Base-by-base conservation (phyloP, 2,797 vertebrate genomes). In the Epinephelus malabaricus region DNA sequence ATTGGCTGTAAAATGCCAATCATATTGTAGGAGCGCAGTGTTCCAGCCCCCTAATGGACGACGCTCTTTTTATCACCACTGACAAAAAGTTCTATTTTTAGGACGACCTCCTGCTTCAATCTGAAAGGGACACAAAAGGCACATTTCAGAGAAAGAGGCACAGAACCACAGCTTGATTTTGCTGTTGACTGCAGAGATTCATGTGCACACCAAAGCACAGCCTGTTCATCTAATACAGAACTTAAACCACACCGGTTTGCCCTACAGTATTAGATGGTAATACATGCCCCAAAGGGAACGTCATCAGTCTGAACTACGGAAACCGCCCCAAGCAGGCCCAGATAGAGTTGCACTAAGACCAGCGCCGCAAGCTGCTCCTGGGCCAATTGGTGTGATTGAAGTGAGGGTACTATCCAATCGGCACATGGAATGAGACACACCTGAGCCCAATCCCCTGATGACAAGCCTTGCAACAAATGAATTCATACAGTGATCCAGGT, bases 391-490 rank as follows among this genome's bases (percentile, higher is more conserved):
- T 70, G 6, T 27, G 69, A 75, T 60, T 64, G 58, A 80, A 72
- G 63, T 62, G 75, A 76, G 19, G 34, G 11, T 47, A n/a, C 49
- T 43, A 47, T 70, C 65, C 45, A 82, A 70, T 77, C 5, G 2
- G 45, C 30, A 40, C 67, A 69, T 60, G 47, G 49, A 60, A 54
- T 1, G 6, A 76, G n/a, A 67, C 51, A 25, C 85, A 76, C 76
- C 79, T 79, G 50, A 77, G 75, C 72, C 78, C 49, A 68, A 14
- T 51, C 64, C 66, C 38, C 78, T 73, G 43, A 70, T 76, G 65
- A 67, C 69, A 73, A 25, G 23, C 30, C 2, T 6, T 53, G 12
- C 53, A 60, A 58, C 40, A 79, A 79, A 85, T 68, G 6, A 63
- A 77, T 73, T 61, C 43, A 56, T 56, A 4, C 9, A 45, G 18